Evolutionary conservation across 2,797 vertebrate species (phyloP).

Genomic region (Arnoldichthys spilopterus): DNA sequence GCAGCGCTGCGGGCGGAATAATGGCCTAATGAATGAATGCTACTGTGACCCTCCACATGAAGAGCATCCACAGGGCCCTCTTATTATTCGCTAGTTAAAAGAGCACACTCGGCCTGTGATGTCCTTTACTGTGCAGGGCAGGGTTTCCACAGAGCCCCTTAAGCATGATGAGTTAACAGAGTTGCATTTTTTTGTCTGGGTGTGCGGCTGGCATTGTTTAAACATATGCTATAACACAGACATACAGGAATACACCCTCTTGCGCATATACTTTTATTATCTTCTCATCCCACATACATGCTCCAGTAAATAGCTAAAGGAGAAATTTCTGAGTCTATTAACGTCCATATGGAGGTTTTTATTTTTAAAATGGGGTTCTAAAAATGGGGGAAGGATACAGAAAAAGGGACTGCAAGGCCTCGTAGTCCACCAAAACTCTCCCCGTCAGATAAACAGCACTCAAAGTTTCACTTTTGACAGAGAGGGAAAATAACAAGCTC

Average conservation of each 20-base stretch:
- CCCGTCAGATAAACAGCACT: no score
- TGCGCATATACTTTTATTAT: neutral
- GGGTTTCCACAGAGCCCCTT: slow-evolving; percentile 56
- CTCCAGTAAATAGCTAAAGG: no score
- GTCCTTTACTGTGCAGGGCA: slow-evolving; percentile 46
- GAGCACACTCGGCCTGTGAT: slow-evolving; percentile 49
- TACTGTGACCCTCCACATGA: slow-evolving; percentile 52
- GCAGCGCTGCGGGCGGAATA: slow-evolving; percentile 33
- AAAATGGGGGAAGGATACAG: no score
- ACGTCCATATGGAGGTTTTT: no score
- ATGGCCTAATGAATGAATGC: slow-evolving; percentile 56
- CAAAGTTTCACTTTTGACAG: no score
- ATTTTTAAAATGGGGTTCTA: no score
- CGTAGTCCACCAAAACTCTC: no score
- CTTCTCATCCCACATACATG: neutral
- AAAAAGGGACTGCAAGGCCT: no score
- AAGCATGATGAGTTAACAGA: slow-evolving; percentile 29
- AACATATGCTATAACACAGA: neutral
- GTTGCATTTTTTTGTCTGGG: neutral
- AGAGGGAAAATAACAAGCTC: no score
- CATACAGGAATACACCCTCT: neutral
- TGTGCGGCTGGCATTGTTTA: neutral
- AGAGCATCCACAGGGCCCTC: slow-evolving; percentile 60
- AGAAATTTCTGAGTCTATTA: no score
- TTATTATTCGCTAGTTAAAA: slow-evolving; percentile 73